Base-by-base conservation (phyloP, 2,888 invertebrate species). In the Tipula helvola region DNA sequence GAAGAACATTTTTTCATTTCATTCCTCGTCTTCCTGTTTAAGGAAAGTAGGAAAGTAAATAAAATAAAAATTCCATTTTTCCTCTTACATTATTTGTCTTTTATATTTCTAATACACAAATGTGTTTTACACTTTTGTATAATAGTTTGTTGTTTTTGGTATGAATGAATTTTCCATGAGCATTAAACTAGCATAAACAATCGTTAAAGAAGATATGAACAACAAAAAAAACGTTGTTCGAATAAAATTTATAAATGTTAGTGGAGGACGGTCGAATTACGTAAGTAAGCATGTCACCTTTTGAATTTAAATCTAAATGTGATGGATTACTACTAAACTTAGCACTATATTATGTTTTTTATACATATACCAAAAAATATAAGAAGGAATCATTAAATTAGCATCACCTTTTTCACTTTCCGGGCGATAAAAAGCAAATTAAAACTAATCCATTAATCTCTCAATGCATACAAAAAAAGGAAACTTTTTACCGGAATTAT, bases 61-160 rank as follows among this genome's bases (percentile, higher is more conserved):
- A 71, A 10, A 28, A 52, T n/a, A 71, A 71, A 71, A 71, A 28
- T 71, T 71, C 71, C 71, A 71, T 71, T 71, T 52, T 71, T 71
- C 71, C 71, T 71, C 71, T 71, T 71, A 71, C 71, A 71, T 71
- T 71, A 71, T 71, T 71, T 71, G 71, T 71, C 71, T 71, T 71
- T 71, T 71, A 71, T 71, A 28, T 71, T 71, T 71, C 71, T 71
- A 71, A 71, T 71, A 71, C 71, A 71, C 71, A 71, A 71, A 71
- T 71, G 71, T 57, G 57, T 71, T 71, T 71, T 71, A 71, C 71
- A 28, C 71, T 71, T 28, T 28, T 71, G 28, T 71, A 28, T 71
- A 12, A 39, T 71, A 28, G 52, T 52, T 71, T 71, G 71, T 71
- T 71, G 71, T 71, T 71, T 57, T 71, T 71, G 71, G 71, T 71